Evolutionary conservation across 2,888 invertebrate species (phyloP).

Genomic region (Tetrapedia diversipes): DNA sequence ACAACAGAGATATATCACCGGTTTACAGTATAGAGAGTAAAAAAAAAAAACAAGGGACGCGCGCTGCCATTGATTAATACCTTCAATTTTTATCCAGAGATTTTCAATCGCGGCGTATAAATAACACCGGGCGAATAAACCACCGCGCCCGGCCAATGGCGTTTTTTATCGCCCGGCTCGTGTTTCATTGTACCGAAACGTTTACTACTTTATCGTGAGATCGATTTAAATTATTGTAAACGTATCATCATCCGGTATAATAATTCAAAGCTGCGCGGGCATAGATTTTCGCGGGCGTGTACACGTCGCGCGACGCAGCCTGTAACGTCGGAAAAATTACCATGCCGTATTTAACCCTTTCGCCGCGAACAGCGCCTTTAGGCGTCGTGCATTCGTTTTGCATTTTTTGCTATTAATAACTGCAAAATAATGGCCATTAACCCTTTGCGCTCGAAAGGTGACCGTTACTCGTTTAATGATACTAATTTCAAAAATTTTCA

Average conservation of each 20-base stretch:
- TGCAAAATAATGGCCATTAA: too few relatives aligned
- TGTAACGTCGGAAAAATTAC: too few relatives aligned
- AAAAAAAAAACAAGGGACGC: neutral
- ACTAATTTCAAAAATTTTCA: too few relatives aligned
- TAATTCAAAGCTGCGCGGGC: conserved; percentile 26
- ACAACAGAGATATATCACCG: too few relatives aligned
- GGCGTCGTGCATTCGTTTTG: too few relatives aligned
- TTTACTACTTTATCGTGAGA: conserved; percentile 9
- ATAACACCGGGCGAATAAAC: conserved; percentile 19
- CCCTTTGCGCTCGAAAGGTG: too few relatives aligned
- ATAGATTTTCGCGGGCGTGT: conserved; percentile 13
- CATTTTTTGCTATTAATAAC: too few relatives aligned
- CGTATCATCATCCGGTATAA: conserved; percentile 11
- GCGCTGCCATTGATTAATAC: conserved; percentile 1
- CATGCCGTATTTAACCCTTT: too few relatives aligned
- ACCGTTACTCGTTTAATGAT: too few relatives aligned
- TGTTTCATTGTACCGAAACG: conserved; percentile 19
- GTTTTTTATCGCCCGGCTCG: conserved; percentile 11
- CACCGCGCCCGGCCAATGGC: neutral
- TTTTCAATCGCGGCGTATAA: conserved; percentile 16
- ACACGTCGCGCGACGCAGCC: too few relatives aligned
- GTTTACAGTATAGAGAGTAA: too few relatives aligned
- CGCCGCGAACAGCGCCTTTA: too few relatives aligned
- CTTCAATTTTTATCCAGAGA: conserved; percentile 6
- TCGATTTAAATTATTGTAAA: conserved; percentile 28